phyloP scores from a whole-genome alignment of 2,888 invertebrate species.

The Heliconius ismenius region DNA sequence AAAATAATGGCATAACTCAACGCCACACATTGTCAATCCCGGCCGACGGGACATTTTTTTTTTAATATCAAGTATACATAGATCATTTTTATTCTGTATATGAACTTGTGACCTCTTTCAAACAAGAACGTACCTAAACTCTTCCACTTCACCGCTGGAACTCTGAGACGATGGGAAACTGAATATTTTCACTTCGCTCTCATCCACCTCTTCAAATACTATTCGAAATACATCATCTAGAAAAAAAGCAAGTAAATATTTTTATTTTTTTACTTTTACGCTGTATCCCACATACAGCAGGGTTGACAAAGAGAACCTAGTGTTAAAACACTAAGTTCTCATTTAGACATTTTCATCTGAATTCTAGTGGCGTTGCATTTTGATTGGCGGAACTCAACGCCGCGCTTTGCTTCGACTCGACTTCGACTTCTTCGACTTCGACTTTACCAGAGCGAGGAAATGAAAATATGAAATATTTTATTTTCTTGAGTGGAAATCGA shows the following conservation, averaged over 20 bases:
- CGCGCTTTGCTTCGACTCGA: too few relatives aligned
- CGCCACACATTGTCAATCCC: too few relatives aligned
- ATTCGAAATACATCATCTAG: slow-evolving; percentile 89
- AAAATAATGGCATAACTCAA: too few relatives aligned
- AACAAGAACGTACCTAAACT: slow-evolving; percentile 80
- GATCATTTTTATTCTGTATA: background rate
- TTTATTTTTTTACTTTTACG: background rate
- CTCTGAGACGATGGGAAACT: slow-evolving; percentile 92
- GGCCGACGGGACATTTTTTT: too few relatives aligned
- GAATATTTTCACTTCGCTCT: slow-evolving; percentile 94
- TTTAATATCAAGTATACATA: too few relatives aligned
- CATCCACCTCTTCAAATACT: slow-evolving; percentile 93
- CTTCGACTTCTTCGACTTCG: too few relatives aligned
- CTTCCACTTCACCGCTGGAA: slow-evolving; percentile 90
- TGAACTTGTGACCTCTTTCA: background rate
- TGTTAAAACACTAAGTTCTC: background rate
- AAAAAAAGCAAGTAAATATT: background rate
- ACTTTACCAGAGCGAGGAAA: background rate
- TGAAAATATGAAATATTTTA: background rate
- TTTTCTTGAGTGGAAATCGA: background rate
- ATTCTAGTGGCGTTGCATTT: too few relatives aligned
- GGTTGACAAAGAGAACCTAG: background rate
- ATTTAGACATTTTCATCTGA: too few relatives aligned
- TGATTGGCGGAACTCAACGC: too few relatives aligned
- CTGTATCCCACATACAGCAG: background rate